Evolutionary conservation across 2,113 vertebrate genomes (phyloP).

Genomic region (Antechinus stuartii): DNA sequence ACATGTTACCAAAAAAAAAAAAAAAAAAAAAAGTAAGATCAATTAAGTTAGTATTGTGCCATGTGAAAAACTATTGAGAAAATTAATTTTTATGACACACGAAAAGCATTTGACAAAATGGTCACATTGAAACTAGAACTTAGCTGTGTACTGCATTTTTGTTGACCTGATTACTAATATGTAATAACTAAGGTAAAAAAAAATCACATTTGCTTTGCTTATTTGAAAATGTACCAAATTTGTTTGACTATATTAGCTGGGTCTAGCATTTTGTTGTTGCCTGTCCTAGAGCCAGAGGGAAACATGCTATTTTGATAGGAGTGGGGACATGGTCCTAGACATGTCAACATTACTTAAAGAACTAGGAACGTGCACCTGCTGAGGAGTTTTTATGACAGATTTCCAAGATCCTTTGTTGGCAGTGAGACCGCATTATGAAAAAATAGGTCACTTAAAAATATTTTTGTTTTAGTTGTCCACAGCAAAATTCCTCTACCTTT

Average conservation of each 20-base stretch:
- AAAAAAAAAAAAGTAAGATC: background rate
- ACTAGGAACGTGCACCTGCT: slow-evolving; percentile 62
- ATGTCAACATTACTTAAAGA: slow-evolving; percentile 79
- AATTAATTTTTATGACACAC: slow-evolving; percentile 19
- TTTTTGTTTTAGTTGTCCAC: slow-evolving; percentile 63
- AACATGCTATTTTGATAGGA: slow-evolving; percentile 81
- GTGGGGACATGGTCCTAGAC: slow-evolving; percentile 71
- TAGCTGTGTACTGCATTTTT: slow-evolving; percentile 32
- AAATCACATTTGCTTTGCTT: slow-evolving; percentile 42
- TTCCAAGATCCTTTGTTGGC: slow-evolving; percentile 70
- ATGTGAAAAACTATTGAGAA: background rate
- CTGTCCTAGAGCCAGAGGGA: slow-evolving; percentile 72
- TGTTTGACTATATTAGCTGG: background rate
- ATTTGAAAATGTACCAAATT: background rate
- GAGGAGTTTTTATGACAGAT: slow-evolving; percentile 63
- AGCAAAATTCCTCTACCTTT: slow-evolving; percentile 55
- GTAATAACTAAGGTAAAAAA: slow-evolving; percentile 50
- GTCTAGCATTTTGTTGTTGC: slow-evolving; percentile 62
- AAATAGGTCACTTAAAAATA: slow-evolving; percentile 51
- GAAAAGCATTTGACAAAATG: background rate
- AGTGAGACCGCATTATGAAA: slow-evolving; percentile 50
- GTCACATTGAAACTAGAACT: background rate
- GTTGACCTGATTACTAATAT: slow-evolving; percentile 28
- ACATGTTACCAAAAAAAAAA: background rate
- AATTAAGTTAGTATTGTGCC: background rate